phyloP scores from a whole-genome alignment of 2,113 vertebrate species.

The Brachyistius frenatus region DNA sequence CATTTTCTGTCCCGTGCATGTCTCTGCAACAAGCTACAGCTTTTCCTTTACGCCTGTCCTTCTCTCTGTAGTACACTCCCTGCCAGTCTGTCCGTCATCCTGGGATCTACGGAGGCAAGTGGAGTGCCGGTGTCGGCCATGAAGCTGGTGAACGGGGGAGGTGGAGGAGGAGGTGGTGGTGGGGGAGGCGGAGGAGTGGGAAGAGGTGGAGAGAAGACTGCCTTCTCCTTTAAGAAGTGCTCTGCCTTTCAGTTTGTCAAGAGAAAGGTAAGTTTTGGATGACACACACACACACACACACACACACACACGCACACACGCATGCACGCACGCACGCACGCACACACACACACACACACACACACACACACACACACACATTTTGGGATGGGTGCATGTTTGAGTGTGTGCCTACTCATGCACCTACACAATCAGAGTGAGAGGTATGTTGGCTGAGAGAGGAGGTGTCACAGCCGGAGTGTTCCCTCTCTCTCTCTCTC shows the following conservation, averaged over 20 bases:
- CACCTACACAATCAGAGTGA: no score
- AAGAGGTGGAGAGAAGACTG: slow-evolving; percentile 91
- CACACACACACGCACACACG: neutral
- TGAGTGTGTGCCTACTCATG: no score
- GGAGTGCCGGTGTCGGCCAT: slow-evolving; percentile 82
- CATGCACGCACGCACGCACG: neutral
- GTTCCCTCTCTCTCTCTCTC: no score
- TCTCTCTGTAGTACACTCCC: slow-evolving; percentile 22
- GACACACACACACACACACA: slow-evolving; percentile 3
- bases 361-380: slow-evolving; percentile 27
- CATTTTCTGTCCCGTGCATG: slow-evolving; percentile 16
- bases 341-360: neutral
- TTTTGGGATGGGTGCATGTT: no score
- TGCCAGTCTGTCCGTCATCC: slow-evolving; percentile 74
- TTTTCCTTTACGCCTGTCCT: slow-evolving; percentile 35
- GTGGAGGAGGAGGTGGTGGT: slow-evolving; percentile 75
- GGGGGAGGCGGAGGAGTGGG: slow-evolving; percentile 44
- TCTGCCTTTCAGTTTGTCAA: slow-evolving; percentile 99
- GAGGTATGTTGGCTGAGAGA: slow-evolving; percentile 10
- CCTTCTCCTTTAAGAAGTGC: slow-evolving; percentile 98
- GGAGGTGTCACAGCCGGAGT: no score
- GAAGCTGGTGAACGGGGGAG: slow-evolving; percentile 93
- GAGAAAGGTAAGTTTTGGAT: slow-evolving; percentile 91
- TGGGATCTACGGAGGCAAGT: slow-evolving; percentile 84
- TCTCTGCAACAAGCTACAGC: neutral